Base-by-base conservation (phyloP, 2,888 invertebrate species). In the Diogma glabrata region DNA sequence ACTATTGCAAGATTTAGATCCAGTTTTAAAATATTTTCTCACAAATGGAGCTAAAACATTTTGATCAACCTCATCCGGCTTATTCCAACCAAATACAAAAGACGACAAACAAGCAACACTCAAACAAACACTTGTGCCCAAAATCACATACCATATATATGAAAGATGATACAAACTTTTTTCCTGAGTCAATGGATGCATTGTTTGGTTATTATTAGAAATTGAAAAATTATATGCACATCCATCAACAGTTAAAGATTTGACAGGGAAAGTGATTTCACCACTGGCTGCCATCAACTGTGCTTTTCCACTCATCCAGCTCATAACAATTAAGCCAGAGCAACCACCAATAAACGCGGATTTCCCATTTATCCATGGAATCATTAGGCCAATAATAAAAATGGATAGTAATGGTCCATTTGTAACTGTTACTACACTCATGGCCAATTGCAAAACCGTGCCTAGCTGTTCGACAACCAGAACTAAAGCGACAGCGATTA, bases 381-480 rank as follows among this genome's bases (percentile, higher is more conserved):
- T 36, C 30, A 72, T 72, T 1, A 82, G 74, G 1, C 82, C 83
- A 62, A 85, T 75, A 0, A 78, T 71, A 62, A 85, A 87, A 49
- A 87, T 77, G 45, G 83, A 86, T 3, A 83, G 67, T 49, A 81
- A 74, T 0, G 83, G 82, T 1, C 82, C 82, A 71, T 78, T 79
- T 0, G 81, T 76, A 59, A 83, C 77, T 0, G 81, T 78, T 57
- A 77, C 74, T 19, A 79, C 68, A 8, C 79, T 79, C 65, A 79
- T 75, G 0, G 80, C 76, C 55, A 82, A 64, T 60, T 79, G 77
- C 19, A 78, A 58, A 7, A 86, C 78, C n/a, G 82, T 80, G 9
- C 87, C 87, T 62, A 88, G 71, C 61, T 81, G 80, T 57, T 86
- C 82, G 1, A 84, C 83, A 3, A 82, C 66, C 55, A 80, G 77